Evolutionary conservation across 1,140 invertebrate genomes (phyloP).

Genomic region (Pseudomyrmex flavicornis): DNA sequence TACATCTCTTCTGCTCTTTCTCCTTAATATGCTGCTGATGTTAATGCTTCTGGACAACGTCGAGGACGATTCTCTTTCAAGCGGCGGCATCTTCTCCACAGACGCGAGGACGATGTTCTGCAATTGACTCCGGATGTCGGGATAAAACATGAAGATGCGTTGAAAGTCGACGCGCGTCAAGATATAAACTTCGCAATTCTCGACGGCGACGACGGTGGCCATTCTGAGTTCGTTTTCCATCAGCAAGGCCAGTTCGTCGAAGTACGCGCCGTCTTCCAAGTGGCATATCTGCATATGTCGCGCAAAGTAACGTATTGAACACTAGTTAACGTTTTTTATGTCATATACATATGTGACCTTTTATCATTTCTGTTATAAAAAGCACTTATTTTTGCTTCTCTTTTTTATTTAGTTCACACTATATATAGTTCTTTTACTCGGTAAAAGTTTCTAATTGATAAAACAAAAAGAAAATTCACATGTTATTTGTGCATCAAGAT

Average conservation of each 20-base stretch:
- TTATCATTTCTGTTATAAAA: too few relatives aligned
- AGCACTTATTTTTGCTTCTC: too few relatives aligned
- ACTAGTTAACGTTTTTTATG: too few relatives aligned
- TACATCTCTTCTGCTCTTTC: not conserved
- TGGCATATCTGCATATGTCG: conserved; percentile 76
- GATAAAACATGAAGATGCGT: conserved; percentile 74
- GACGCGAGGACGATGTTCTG: conserved; percentile 75
- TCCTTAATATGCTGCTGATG: conserved; percentile 70
- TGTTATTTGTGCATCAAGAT: not conserved
- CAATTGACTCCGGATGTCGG: conserved; percentile 75
- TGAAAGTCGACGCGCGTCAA: conserved; percentile 84
- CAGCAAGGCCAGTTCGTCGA: conserved; percentile 83
- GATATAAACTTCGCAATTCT: conserved; percentile 86
- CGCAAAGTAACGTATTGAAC: too few relatives aligned
- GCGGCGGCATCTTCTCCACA: conserved; percentile 63
- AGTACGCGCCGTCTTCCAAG: conserved; percentile 81
- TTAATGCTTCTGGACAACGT: conserved; percentile 64
- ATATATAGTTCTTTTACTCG: too few relatives aligned
- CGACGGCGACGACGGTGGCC: conserved; percentile 85
- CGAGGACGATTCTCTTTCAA: conserved; percentile 48
- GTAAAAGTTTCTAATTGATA: too few relatives aligned
- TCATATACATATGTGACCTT: too few relatives aligned
- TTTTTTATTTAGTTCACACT: too few relatives aligned
- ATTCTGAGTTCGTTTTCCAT: conserved; percentile 84
- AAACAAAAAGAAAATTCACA: not conserved